phyloP scores from a whole-genome alignment of 2,888 invertebrate species.

The Glomeris marginata region DNA sequence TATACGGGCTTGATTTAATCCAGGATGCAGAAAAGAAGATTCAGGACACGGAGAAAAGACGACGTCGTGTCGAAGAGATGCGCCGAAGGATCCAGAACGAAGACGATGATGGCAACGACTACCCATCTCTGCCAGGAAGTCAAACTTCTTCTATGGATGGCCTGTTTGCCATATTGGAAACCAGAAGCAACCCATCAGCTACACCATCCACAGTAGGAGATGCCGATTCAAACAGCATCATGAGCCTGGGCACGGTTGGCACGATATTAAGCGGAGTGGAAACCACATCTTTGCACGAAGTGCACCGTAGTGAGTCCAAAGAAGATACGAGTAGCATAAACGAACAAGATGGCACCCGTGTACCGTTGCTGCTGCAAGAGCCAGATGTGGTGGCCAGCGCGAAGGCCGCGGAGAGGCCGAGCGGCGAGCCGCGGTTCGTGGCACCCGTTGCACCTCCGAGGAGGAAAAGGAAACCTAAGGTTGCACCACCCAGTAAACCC shows the following conservation, averaged over 20 bases:
- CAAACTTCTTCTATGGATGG: constrained; percentile 65
- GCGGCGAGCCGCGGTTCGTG: constrained; percentile 20
- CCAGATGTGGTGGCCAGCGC: constrained; percentile 90
- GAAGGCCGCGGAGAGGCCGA: constrained; percentile 34
- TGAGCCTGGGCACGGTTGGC: constrained; percentile 69
- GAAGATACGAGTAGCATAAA: not conserved
- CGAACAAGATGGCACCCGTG: not conserved
- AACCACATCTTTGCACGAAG: not conserved
- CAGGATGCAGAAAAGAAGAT: constrained; percentile 18
- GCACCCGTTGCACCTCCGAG: constrained; percentile 62
- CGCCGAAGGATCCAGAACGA: constrained; percentile 65
- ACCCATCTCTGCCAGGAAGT: constrained; percentile 52
- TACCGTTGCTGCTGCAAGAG: constrained; percentile 34
- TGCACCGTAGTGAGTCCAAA: not conserved
- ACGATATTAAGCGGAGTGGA: constrained; percentile 50
- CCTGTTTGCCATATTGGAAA: constrained; percentile 42
- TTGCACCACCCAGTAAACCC: not conserved
- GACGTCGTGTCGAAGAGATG: constrained; percentile 65
- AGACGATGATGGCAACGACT: constrained; percentile 42
- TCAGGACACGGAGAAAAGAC: constrained; percentile 36
- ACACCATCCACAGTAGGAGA: constrained; percentile 6
- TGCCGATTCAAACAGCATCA: constrained; percentile 51
- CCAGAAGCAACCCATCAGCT: not conserved
- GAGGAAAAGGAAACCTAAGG: constrained; percentile 49
- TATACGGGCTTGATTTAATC: not conserved